Evolutionary conservation across 2,113 vertebrate genomes (phyloP), one percentile per base, ranked within the genome.

Genomic region (Dicerorhinus sumatrensis): DNA sequence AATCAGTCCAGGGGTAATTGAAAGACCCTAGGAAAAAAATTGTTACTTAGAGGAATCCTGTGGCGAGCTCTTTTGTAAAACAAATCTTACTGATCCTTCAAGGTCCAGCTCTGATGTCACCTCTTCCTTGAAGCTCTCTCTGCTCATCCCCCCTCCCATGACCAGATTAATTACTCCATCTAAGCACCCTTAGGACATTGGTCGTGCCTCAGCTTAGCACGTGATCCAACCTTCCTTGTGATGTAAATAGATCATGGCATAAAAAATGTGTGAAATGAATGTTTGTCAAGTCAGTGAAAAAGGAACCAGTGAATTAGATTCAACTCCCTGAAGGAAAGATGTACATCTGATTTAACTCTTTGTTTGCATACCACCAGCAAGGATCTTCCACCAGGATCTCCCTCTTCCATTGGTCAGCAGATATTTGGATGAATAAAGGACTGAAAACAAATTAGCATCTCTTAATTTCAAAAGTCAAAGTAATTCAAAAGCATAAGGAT

Each of bases 181-280:
- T 70, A 27, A 84, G 29, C 6, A 2, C 76, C 42, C 27, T 80
- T 27, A 72, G 76, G 42, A 86, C 33, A 42, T 46, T 13, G 36
- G 33, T 31, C 29, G 3, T 31, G 72, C 27, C 70, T 94, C 95
- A 62, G 27, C 89, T 48, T 86, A 72, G 56, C 56, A 73, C 2
- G 4, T 67, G 56, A 84, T 89, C 90, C 65, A 73, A 39, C 31
- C 36, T 77, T 25, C 94, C 90, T 89, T 72, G 29, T 69, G 70
- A 88, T 97, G 94, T 93, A 96, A 98, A 96, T 97, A 97, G 79
- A 58, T 91, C 73, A 51, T 89, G 83, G 76, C 33, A 69, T 67
- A 27, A 54, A 69, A 91, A 75, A 84, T 27, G 88, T 86, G 69
- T 94, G 73, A 92, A 96, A 76, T 70, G 39, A 76, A 36, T 56